These are phyloP conservation scores for Oxyura jamaicensis DNA, from an alignment of 2,113 vertebrate species.

Conservation along the genomic window DNA sequence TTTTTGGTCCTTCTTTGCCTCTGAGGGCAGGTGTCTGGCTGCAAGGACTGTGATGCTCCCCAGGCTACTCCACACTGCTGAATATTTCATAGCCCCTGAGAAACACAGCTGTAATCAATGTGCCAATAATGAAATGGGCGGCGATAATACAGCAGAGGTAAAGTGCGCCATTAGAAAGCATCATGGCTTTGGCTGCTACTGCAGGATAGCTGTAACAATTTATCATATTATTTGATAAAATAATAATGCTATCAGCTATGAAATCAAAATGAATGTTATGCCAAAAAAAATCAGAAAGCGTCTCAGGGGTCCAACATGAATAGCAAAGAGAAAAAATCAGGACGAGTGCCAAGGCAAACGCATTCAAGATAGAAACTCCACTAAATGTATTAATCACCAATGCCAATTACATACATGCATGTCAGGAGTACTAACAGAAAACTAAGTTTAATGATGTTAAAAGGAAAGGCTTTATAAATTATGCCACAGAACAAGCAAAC, in stretches of 20 bases:
- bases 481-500: neutral
- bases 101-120: conserved; percentile 57
- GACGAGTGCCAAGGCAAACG: neutral
- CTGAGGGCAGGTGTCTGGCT: conserved; percentile 16
- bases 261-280: neutral
- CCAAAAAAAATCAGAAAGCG: neutral
- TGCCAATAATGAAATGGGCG: conserved; percentile 68
- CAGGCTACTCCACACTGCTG: neutral
- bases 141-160: conserved; percentile 26
- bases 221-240: conserved; percentile 28
- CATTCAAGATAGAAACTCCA: neutral
- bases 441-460: neutral
- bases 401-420: neutral
- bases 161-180: conserved; percentile 27
- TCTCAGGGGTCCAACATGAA: neutral
- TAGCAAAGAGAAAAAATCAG: neutral
- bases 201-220: conserved; percentile 3
- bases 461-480: neutral
- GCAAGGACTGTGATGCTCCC: neutral
- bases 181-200: neutral
- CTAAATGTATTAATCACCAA: neutral
- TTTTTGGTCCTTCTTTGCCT: conserved; percentile 26
- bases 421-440: neutral
- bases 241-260: neutral
- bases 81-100: conserved; percentile 65